Conservation (phyloP, 2,797 vertebrate species). For the Prunella strophiata region DNA sequence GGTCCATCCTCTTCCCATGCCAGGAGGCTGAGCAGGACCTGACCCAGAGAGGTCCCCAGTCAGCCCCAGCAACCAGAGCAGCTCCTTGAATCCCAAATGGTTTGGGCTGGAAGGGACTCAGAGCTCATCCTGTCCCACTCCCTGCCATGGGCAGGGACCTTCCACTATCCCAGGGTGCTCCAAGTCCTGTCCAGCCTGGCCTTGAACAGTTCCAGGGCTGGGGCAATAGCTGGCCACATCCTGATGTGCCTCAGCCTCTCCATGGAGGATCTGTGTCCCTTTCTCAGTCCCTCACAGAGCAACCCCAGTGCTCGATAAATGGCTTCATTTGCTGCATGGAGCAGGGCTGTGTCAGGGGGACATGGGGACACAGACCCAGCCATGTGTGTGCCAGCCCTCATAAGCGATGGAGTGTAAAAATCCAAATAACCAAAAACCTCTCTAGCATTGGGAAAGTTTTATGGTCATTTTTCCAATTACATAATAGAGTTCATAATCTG, state of each 20-base stretch:
- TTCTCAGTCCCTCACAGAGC: not conserved
- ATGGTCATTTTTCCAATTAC: not conserved
- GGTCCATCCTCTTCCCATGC: not conserved
- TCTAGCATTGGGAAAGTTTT: not conserved
- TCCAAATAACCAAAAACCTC: not conserved
- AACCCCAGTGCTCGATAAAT: rapidly evolving
- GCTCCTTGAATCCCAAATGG: rapidly evolving
- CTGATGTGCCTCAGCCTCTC: not conserved
- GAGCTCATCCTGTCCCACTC: too few relatives aligned
- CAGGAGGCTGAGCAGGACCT: not conserved
- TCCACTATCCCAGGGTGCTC: rapidly evolving
- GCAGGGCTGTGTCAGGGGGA: not conserved
- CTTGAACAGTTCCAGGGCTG: not conserved
- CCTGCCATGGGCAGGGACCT: not conserved
- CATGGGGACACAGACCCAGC: not conserved
- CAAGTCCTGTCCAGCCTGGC: rapidly evolving
- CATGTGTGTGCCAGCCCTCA: rapidly evolving
- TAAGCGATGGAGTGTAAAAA: not conserved
- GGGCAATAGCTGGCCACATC: not conserved
- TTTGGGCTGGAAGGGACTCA: not conserved
- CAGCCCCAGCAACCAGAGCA: not conserved
- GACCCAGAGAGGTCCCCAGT: not conserved
- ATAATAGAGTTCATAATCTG: not conserved
- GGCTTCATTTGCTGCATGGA: not conserved
- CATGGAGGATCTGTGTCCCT: not conserved